Evolutionary conservation across 2,888 invertebrate species (phyloP).

Genomic region (Willowsia nigromaculata): DNA sequence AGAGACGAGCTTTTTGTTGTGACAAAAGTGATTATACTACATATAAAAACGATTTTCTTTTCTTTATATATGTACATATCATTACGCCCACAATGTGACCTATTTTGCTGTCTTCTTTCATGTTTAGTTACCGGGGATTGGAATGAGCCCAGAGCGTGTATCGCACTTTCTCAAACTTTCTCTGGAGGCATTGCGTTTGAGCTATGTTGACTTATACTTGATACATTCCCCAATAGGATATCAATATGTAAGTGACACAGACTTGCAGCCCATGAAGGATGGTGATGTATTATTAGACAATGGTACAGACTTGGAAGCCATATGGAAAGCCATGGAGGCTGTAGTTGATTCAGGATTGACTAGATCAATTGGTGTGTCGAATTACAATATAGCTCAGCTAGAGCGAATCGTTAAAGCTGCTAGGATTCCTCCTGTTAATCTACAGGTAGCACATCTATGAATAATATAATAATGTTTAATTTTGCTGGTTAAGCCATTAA

Average conservation of each 20-base stretch:
- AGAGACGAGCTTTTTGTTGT: conserved; percentile 80
- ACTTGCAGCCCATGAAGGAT: conserved; percentile 84
- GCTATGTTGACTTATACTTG: conserved; percentile 91
- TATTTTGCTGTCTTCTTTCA: neutral
- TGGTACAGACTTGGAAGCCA: conserved; percentile 84
- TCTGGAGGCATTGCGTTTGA: conserved; percentile 85
- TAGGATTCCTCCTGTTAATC: conserved; percentile 84
- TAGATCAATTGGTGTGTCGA: conserved; percentile 91
- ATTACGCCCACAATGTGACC: neutral
- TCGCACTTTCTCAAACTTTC: conserved; percentile 76
- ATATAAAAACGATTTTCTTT: no score
- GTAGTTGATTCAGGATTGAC: conserved; percentile 86
- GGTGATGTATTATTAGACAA: conserved; percentile 82
- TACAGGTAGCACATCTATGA: no score
- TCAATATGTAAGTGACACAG: conserved; percentile 67
- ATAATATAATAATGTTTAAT: no score
- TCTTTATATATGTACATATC: no score
- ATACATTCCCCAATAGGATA: conserved; percentile 88
- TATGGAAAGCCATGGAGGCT: conserved; percentile 87
- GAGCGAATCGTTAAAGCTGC: conserved; percentile 84
- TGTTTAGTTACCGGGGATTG: conserved; percentile 57
- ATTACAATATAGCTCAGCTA: conserved; percentile 89
- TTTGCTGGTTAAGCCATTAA: no score
- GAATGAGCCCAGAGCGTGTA: conserved; percentile 69
- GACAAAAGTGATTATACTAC: conserved; percentile 79